These are phyloP conservation scores for Murina feae DNA, from an alignment of 2,113 vertebrate genomes.

Conservation along the genomic window DNA sequence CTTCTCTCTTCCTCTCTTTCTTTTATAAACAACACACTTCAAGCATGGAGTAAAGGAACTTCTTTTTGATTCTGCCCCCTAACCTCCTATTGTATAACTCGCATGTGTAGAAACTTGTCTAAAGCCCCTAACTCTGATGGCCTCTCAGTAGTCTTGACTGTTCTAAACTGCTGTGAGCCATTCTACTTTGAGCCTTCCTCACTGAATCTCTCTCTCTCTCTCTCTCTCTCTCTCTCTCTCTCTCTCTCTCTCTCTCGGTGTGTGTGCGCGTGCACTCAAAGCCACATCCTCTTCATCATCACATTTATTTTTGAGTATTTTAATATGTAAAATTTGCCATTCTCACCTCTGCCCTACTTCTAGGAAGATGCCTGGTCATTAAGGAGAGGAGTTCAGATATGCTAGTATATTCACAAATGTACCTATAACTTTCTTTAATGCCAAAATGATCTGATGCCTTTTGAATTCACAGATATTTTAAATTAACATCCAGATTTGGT, in stretches of 20 bases:
- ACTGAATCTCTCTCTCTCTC: too few relatives aligned
- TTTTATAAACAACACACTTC: neutral
- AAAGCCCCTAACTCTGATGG: neutral
- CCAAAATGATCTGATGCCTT: neutral
- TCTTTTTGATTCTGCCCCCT: neutral
- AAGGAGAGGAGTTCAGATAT: neutral
- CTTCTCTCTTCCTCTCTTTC: neutral
- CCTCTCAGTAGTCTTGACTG: neutral
- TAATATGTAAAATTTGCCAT: neutral
- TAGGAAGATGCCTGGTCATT: neutral
- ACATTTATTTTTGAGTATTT: neutral
- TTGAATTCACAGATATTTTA: neutral
- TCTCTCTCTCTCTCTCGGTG: too few relatives aligned
- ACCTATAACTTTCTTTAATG: neutral
- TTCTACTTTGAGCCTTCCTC: neutral
- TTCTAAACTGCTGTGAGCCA: neutral
- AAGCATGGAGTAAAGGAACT: neutral
- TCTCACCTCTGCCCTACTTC: neutral
- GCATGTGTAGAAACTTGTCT: neutral
- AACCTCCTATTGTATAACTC: neutral
- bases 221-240: too few relatives aligned
- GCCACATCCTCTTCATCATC: neutral
- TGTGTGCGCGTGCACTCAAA: neutral
- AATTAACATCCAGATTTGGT: neutral
- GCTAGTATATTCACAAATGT: neutral